phyloP scores from a whole-genome alignment of 2,888 invertebrate genomes.

The Clostera curtula region DNA sequence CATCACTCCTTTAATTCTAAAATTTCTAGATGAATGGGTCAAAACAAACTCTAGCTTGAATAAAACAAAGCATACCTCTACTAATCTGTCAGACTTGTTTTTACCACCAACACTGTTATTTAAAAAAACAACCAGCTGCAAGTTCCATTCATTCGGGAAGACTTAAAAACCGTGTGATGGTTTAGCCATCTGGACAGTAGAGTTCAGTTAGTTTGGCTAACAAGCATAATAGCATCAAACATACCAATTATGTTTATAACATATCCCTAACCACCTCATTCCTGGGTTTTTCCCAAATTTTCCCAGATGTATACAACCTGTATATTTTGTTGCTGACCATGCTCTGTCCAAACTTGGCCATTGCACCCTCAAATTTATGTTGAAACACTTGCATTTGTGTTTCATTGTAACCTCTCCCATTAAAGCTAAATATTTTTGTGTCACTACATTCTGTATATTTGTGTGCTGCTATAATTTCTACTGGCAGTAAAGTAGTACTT shows the following conservation, averaged over 20 bases:
- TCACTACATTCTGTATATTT: constrained; percentile 68
- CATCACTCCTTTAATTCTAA: too few species aligned
- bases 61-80: too few species aligned
- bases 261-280: constrained; percentile 54
- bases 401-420: constrained; percentile 52
- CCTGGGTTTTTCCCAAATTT: constrained; percentile 60
- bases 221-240: neutral
- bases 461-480: constrained; percentile 54
- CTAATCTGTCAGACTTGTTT: too few species aligned
- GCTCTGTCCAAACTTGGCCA: constrained; percentile 63
- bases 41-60: too few species aligned
- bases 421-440: constrained; percentile 42
- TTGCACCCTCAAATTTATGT: constrained; percentile 69
- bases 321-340: constrained; percentile 65
- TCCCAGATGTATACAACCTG: constrained; percentile 58
- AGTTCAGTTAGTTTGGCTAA: neutral
- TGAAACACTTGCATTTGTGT: constrained; percentile 65
- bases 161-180: too few species aligned
- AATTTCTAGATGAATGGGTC: too few species aligned
- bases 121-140: too few species aligned
- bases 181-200: too few species aligned
- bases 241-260: constrained; percentile 13
- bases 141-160: too few species aligned
- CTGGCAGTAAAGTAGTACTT: constrained; percentile 37
- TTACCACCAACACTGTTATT: too few species aligned